Evolutionary conservation across 2,888 invertebrate species (phyloP), one percentile per base, ranked within the genome.

Genomic region (Rhimphoctona megacephalus): DNA sequence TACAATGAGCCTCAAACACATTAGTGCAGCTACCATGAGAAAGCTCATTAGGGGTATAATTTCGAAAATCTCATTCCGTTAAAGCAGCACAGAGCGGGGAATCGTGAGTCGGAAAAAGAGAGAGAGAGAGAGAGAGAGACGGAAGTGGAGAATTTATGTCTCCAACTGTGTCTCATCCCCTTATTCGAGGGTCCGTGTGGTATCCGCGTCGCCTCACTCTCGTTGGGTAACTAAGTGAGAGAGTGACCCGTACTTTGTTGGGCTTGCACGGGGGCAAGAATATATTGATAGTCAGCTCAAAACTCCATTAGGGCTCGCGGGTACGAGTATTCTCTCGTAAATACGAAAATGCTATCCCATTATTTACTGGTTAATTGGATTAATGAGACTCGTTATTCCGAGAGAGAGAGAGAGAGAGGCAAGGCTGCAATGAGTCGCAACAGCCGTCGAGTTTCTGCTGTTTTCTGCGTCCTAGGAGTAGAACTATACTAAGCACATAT

Each of bases 291-390:
- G 94, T 94, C 93, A 92, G 94, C 94, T 94, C 94, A 94, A 94
- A 94, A 94, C 93, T 94, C 94, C 94, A 94, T 94, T 94, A 94
- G 92, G 92, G 91, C 91, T 90, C 69, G 90, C 90, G 87, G 90
- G 79, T 69, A 84, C 84, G 73, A 91, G 92, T 92, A 93, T 93
- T 92, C 93, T 93, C 94, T 92, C 93, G 94, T 94, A 94, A 94
- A 94, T 94, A 94, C 94, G 94, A 94, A 94, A 94, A 94, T 92
- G 94, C 94, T 92, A 92, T 92, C 92, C 94, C 94, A 94, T 94
- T 94, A 94, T 94, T 94, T 94, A 94, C 94, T 94, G 94, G 94
- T 94, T 94, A 94, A 94, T 94, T 94, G 94, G 94, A 94, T 94
- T 94, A 94, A 94, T 94, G 94, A 94, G 94, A 92, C 94, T 94